phyloP scores from a whole-genome alignment of 2,797 vertebrate species.

The Scarus forsteni region DNA sequence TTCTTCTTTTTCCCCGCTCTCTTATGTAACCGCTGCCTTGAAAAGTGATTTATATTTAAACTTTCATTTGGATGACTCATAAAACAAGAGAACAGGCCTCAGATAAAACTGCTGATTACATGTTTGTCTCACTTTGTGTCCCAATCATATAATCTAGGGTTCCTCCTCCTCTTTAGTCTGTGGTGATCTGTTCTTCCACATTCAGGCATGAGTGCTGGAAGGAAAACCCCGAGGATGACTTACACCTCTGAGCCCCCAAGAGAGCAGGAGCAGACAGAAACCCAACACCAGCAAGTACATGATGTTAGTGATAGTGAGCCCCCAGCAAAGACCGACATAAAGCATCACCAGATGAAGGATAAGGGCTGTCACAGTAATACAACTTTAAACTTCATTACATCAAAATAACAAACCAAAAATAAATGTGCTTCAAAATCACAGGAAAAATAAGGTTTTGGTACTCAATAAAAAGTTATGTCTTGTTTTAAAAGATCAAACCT shows the following conservation, averaged over 20 bases:
- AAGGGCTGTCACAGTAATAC: too few species aligned
- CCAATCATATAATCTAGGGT: constrained; percentile 54
- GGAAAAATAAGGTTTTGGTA: background rate
- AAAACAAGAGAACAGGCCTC: constrained; percentile 11
- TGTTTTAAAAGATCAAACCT: too few species aligned
- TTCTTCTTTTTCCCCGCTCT: background rate
- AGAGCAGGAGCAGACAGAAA: constrained; percentile 44
- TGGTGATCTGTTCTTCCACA: constrained; percentile 36
- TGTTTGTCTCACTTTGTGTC: constrained; percentile 33
- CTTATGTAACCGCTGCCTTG: constrained; percentile 3
- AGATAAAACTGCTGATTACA: constrained; percentile 37
- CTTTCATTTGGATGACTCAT: constrained; percentile 12
- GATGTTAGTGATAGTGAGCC: constrained; percentile 58
- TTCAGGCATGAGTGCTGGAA: constrained; percentile 33
- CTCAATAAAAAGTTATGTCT: background rate
- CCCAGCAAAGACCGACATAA: constrained; percentile 46
- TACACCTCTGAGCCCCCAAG: constrained; percentile 14
- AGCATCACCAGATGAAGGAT: constrained; percentile 40
- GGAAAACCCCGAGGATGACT: constrained; percentile 47
- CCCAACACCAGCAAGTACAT: constrained; percentile 39
- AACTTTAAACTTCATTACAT: too few species aligned
- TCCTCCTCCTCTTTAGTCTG: constrained; percentile 36
- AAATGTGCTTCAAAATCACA: too few species aligned
- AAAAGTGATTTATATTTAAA: constrained; percentile 13
- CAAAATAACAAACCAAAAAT: too few species aligned